phyloP scores from a whole-genome alignment of 2,797 vertebrate genomes.

The Hypotaenidia okinawae region DNA sequence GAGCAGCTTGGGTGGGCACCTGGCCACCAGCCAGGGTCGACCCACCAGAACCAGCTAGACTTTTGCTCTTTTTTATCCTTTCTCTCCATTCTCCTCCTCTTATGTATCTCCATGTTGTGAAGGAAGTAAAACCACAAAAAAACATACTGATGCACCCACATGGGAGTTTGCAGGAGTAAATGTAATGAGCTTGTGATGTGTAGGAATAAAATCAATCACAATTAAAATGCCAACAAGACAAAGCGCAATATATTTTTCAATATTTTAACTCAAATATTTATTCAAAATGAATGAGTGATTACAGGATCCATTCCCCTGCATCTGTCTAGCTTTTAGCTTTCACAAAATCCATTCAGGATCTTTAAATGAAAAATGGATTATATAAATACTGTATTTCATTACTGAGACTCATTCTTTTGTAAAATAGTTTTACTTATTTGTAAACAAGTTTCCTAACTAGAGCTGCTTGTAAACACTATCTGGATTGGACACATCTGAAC shows the following conservation, averaged over 20 bases:
- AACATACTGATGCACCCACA: neutral
- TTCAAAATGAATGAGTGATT: slow-evolving; percentile 9
- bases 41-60: neutral
- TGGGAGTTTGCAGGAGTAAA: neutral
- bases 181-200: neutral
- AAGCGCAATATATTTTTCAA: neutral
- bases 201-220: neutral
- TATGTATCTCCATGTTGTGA: neutral
- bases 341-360: neutral
- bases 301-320: neutral
- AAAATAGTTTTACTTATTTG: neutral
- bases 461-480: neutral
- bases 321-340: neutral
- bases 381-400: neutral
- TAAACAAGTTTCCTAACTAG: neutral
- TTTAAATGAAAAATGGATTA: slow-evolving; percentile 11
- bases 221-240: slow-evolving; percentile 1
- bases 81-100: neutral
- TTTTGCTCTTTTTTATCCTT: neutral
- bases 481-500: neutral
- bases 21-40: no score
- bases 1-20: no score
- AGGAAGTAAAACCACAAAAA: neutral
- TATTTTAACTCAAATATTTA: slow-evolving; percentile 10
- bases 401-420: neutral